A percentile compares a stretch with the other conserved stretches of the same genome.
Evolutionary conservation across 2,888 invertebrate species (phyloP).

Genomic region (Pomacea canaliculata): DNA sequence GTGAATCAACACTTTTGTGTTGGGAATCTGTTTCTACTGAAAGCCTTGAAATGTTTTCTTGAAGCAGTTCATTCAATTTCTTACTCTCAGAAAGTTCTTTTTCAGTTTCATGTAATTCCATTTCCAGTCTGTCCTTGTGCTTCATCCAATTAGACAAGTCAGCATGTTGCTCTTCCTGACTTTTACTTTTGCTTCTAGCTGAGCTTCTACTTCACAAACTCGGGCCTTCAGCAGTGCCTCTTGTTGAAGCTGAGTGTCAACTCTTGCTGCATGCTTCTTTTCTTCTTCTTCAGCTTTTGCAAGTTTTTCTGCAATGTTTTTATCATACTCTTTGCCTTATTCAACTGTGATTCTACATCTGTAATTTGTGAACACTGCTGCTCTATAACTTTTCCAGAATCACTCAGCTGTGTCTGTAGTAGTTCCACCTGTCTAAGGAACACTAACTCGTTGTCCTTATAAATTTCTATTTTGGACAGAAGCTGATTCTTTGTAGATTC

Average conservation of each 20-base stretch:
- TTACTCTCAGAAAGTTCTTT: constrained; percentile 7
- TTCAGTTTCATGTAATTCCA: constrained; percentile 31
- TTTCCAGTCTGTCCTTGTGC: constrained; percentile 41
- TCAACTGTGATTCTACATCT: constrained; percentile 21
- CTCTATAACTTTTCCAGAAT: constrained; percentile 6
- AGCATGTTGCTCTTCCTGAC: constrained; percentile 7
- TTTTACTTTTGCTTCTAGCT: constrained; percentile 10
- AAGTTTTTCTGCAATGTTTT: constrained; percentile 18
- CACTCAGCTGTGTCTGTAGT: constrained; percentile 6
- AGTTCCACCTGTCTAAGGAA: constrained; percentile 8
- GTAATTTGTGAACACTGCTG: constrained; percentile 20
- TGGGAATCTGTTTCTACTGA: constrained; percentile 13
- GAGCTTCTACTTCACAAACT: constrained; percentile 11
- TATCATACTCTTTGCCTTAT: constrained; percentile 16
- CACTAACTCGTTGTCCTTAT: constrained; percentile 17
- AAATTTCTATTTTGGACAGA: constrained; percentile 15
- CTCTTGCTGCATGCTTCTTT: constrained; percentile 1
- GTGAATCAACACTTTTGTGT: constrained; percentile 4
- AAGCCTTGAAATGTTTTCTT: constrained; percentile 12
- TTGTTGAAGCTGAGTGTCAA: constrained; percentile 6
- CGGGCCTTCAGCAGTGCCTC: constrained; percentile 18
- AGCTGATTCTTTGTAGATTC: constrained; percentile 23
- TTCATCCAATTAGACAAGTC: constrained; percentile 16
- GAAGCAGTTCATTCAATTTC: constrained; percentile 11
- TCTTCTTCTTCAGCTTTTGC: constrained; percentile 20